These are phyloP conservation scores for Tachuris rubrigastra DNA, from an alignment of 2,113 vertebrate genomes.

Conservation along the genomic window DNA sequence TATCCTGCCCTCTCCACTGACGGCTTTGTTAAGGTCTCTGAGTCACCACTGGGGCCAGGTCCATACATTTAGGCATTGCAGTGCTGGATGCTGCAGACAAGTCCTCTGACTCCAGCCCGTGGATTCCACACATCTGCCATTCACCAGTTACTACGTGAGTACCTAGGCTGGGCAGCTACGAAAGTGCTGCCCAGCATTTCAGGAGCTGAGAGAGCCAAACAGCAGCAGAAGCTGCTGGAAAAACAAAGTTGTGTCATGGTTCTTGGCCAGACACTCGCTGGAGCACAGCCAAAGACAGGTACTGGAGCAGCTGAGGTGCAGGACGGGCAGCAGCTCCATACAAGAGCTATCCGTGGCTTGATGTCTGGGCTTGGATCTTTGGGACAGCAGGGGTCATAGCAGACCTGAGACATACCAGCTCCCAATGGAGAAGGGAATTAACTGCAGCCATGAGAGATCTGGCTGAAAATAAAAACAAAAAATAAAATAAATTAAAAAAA, in stretches of 20 bases:
- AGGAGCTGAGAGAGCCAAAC: neutral
- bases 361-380: neutral
- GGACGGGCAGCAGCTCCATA: rapidly evolving
- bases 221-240: neutral
- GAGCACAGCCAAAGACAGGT: neutral
- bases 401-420: neutral
- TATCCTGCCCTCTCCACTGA: neutral
- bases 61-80: neutral
- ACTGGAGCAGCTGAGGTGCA: rapidly evolving
- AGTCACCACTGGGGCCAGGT: neutral
- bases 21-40: neutral
- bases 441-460: neutral
- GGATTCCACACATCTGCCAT: neutral
- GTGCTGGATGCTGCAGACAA: neutral
- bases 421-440: neutral
- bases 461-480: neutral
- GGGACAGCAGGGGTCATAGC: neutral
- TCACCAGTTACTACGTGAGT: neutral
- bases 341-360: neutral
- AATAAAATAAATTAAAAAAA: too few species aligned
- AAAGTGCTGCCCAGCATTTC: neutral
- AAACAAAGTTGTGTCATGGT: neutral
- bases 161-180: neutral
- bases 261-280: neutral
- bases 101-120: neutral